Conservation (phyloP, 2,888 invertebrate genomes). For the Reticulitermes lucifugus region DNA sequence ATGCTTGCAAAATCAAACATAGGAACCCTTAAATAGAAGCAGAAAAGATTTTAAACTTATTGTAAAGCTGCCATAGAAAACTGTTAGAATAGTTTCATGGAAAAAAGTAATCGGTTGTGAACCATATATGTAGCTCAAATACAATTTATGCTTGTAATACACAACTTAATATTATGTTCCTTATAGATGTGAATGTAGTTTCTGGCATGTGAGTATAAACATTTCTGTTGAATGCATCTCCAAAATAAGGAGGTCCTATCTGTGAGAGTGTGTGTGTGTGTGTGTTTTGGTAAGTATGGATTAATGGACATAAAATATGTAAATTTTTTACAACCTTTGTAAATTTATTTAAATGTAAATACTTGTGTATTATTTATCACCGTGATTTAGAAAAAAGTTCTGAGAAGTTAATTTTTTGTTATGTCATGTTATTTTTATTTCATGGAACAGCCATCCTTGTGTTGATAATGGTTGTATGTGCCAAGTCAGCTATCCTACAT, state of each 20-base stretch:
- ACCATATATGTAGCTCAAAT: conserved; percentile 21
- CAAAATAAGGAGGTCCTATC: neutral
- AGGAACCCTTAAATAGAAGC: neutral
- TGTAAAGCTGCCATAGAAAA: neutral
- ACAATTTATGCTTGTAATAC: conserved; percentile 13
- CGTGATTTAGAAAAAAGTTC: neutral
- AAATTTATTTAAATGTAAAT: conserved; percentile 26
- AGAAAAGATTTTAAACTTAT: neutral
- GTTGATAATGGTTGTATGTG: conserved; percentile 16
- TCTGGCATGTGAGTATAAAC: conserved; percentile 2
- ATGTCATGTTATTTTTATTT: conserved; percentile 3
- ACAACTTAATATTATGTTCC: conserved; percentile 30
- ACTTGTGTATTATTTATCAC: conserved; percentile 27
- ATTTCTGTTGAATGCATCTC: conserved; percentile 9
- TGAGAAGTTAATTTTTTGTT: conserved; percentile 1
- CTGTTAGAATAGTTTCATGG: conserved; percentile 6
- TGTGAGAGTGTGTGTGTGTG: neutral
- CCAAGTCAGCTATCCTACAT: conserved; percentile 3
- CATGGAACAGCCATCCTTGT: conserved; percentile 3
- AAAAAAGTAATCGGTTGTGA: conserved; percentile 21
- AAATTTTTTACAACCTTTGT: conserved; percentile 4
- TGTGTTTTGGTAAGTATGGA: neutral
- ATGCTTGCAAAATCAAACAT: neutral
- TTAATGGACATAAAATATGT: conserved; percentile 13
- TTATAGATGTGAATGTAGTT: conserved; percentile 22